A percentile compares a stretch with the other conserved stretches of the same genome.
Evolutionary conservation across 2,888 invertebrate genomes (phyloP).

Genomic region (Microdon myrmicae): DNA sequence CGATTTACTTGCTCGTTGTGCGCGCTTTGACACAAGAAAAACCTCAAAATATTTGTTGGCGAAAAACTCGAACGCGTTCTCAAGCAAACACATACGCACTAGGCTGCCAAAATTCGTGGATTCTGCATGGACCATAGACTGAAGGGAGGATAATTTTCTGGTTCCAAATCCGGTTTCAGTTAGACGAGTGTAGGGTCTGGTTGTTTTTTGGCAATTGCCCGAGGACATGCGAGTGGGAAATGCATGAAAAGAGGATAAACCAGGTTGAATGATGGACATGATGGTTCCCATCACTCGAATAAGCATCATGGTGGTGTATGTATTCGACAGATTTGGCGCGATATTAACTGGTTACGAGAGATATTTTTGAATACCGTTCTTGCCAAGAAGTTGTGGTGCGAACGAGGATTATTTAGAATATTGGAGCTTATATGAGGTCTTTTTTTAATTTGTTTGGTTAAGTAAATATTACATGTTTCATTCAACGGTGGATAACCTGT

Average conservation of each 20-base stretch:
- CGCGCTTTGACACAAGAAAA: conserved; percentile 45
- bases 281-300: conserved; percentile 27
- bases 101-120: background rate
- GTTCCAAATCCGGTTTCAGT: conserved; percentile 49
- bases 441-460: too few species aligned
- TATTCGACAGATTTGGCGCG: too few species aligned
- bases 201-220: conserved; percentile 22
- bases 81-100: conserved; percentile 26
- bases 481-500: too few species aligned
- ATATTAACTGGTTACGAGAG: too few species aligned
- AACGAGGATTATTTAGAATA: too few species aligned
- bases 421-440: too few species aligned
- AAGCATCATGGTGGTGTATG: too few species aligned
- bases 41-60: conserved; percentile 23
- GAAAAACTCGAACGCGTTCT: conserved; percentile 48
- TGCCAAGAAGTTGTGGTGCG: too few species aligned
- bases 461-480: too few species aligned
- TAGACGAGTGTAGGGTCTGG: conserved; percentile 18
- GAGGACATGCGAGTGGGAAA: conserved; percentile 29
- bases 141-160: conserved; percentile 48
- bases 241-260: conserved; percentile 43
- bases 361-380: too few species aligned
- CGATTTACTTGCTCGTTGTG: conserved; percentile 47
- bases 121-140: conserved; percentile 39
- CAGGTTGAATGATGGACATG: conserved; percentile 25